phyloP scores from a whole-genome alignment of 2,113 vertebrate genomes.

The Apteryx mantelli region DNA sequence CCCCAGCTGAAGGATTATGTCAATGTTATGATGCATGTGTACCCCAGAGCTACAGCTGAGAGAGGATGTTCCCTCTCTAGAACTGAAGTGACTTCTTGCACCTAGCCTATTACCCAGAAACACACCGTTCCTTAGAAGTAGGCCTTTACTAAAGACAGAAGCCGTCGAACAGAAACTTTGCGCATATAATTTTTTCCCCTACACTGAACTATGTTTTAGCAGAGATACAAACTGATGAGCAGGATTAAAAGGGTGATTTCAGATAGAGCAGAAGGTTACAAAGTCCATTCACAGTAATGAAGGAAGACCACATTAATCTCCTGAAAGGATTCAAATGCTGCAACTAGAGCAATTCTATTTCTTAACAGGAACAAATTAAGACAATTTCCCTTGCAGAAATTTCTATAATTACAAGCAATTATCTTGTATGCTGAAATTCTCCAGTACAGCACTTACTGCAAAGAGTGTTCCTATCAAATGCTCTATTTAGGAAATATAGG shows the following conservation, averaged over 20 bases:
- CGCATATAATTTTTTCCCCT: not conserved
- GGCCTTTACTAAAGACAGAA: not conserved
- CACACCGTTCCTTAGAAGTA: not conserved
- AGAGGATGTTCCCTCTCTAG: not conserved
- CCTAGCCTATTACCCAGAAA: not conserved
- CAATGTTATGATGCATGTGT: not conserved
- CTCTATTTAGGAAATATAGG: conserved; percentile 65
- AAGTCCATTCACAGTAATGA: conserved; percentile 63
- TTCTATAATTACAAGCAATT: conserved; percentile 78
- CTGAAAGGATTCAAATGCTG: conserved; percentile 68
- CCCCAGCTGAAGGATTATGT: not conserved
- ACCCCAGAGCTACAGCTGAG: not conserved
- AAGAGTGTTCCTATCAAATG: conserved; percentile 55
- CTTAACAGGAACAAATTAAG: conserved; percentile 75
- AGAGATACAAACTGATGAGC: conserved; percentile 50
- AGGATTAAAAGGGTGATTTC: conserved; percentile 66
- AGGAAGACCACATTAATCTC: conserved; percentile 65
- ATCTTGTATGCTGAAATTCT: conserved; percentile 72
- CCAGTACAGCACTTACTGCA: conserved; percentile 59
- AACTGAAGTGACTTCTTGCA: not conserved
- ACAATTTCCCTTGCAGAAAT: conserved; percentile 74
- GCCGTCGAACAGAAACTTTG: conserved; percentile 21
- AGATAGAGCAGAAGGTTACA: conserved; percentile 62
- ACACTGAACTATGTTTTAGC: conserved; percentile 41
- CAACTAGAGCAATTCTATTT: conserved; percentile 67